These are phyloP conservation scores for Coregonus clupeaformis DNA, from an alignment of 2,113 vertebrate genomes.

Conservation along the genomic window DNA sequence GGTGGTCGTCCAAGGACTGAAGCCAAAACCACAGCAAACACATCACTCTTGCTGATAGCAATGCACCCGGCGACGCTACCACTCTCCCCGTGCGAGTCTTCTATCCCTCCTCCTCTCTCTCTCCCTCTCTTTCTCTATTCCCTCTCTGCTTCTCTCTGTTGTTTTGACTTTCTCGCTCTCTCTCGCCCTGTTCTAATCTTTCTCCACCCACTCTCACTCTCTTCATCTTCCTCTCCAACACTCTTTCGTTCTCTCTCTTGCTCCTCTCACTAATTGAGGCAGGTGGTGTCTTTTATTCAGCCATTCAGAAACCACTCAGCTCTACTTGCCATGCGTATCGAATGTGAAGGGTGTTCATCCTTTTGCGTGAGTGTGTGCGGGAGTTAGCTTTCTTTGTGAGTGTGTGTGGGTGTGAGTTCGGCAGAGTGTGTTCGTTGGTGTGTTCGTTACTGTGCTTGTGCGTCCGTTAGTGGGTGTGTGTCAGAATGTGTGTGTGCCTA, in stretches of 20 bases:
- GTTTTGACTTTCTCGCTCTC: constrained; percentile 8
- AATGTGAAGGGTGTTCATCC: constrained; percentile 18
- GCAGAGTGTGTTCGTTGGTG: background rate
- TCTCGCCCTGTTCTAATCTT: constrained; percentile 19
- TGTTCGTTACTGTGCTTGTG: constrained; percentile 1
- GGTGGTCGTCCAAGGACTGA: background rate
- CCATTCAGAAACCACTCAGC: constrained; percentile 49
- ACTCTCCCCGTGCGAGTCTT: too few species aligned
- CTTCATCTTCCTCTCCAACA: background rate
- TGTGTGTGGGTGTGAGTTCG: constrained; percentile 5
- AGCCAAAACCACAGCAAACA: background rate
- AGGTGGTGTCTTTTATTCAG: constrained; percentile 63
- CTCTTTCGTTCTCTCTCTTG: constrained; percentile 21
- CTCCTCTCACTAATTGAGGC: constrained; percentile 61
- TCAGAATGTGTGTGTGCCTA: constrained; percentile 2
- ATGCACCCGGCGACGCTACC: background rate
- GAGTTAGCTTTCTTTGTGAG: background rate
- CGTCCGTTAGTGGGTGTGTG: background rate
- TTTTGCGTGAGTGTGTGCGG: background rate
- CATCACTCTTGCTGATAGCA: background rate
- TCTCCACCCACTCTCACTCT: constrained; percentile 13
- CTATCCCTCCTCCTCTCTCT: too few species aligned
- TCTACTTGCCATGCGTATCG: constrained; percentile 45
- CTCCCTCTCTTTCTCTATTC: too few species aligned
- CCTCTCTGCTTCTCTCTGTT: too few species aligned